Evolutionary conservation across 2,797 vertebrate species (phyloP).

Genomic region (Pseudomugil gertrudae): DNA sequence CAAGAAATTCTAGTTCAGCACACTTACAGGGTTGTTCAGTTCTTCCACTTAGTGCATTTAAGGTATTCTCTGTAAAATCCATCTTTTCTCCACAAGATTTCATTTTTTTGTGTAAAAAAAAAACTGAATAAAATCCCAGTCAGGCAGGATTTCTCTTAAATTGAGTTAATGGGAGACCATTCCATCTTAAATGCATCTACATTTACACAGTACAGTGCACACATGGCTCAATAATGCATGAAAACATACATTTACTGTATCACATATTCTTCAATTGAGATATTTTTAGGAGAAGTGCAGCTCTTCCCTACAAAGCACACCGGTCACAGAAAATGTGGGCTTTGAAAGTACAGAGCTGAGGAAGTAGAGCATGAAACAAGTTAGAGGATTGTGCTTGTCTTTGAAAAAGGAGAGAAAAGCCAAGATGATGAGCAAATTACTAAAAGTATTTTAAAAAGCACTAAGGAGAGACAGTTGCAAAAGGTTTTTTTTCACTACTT

Average conservation of each 20-base stretch:
- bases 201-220: neutral
- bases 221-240: neutral
- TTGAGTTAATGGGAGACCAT: too few species aligned
- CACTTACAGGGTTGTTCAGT: neutral
- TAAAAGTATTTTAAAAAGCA: neutral
- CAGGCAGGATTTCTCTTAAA: too few species aligned
- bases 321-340: constrained; percentile 24
- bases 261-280: neutral
- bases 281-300: constrained; percentile 8
- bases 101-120: neutral
- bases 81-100: neutral
- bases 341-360: constrained; percentile 35
- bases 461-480: constrained; percentile 7
- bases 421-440: constrained; percentile 15
- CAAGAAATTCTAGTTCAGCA: neutral
- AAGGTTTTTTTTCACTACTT: neutral
- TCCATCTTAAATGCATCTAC: neutral
- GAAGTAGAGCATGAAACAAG: constrained; percentile 50
- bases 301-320: constrained; percentile 18
- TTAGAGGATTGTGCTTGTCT: constrained; percentile 39
- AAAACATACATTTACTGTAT: neutral
- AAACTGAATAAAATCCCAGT: too few species aligned
- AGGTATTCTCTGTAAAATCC: neutral
- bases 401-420: constrained; percentile 17
- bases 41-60: neutral